Evolutionary conservation across 2,797 vertebrate species (phyloP).

Genomic region (Tiaroga cobitis): DNA sequence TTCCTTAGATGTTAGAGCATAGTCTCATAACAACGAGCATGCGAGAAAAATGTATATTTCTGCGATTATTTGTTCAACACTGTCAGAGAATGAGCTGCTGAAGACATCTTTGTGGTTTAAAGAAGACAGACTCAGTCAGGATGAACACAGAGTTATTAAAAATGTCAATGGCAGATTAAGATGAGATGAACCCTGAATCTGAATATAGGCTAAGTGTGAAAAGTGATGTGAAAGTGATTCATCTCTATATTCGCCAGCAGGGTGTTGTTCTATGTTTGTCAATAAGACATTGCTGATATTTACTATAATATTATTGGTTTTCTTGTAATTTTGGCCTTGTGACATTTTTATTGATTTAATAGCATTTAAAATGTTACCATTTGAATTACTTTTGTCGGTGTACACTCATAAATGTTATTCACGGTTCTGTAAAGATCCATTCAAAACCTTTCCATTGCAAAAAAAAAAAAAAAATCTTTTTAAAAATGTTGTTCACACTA

Average conservation of each 20-base stretch:
- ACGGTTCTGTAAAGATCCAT: neutral
- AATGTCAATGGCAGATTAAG: neutral
- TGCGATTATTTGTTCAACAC: neutral
- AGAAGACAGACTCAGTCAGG: neutral
- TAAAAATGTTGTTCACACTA: neutral
- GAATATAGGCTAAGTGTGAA: neutral
- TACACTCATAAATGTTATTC: neutral
- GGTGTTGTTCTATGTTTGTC: neutral
- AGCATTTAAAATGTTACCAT: neutral
- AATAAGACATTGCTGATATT: neutral
- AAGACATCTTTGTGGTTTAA: neutral
- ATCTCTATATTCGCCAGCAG: no score
- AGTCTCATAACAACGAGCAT: neutral
- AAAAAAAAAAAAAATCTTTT: neutral
- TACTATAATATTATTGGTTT: neutral
- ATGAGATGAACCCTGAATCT: neutral
- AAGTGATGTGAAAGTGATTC: neutral
- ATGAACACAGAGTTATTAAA: neutral
- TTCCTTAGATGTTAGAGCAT: neutral
- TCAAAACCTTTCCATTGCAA: neutral
- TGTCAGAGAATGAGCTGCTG: constrained; percentile 1
- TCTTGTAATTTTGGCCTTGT: neutral
- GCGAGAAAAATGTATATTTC: neutral
- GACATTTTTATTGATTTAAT: neutral
- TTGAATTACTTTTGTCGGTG: neutral